Evolutionary conservation across 2,888 invertebrate genomes (phyloP).

Genomic region (Orthosia incerta): DNA sequence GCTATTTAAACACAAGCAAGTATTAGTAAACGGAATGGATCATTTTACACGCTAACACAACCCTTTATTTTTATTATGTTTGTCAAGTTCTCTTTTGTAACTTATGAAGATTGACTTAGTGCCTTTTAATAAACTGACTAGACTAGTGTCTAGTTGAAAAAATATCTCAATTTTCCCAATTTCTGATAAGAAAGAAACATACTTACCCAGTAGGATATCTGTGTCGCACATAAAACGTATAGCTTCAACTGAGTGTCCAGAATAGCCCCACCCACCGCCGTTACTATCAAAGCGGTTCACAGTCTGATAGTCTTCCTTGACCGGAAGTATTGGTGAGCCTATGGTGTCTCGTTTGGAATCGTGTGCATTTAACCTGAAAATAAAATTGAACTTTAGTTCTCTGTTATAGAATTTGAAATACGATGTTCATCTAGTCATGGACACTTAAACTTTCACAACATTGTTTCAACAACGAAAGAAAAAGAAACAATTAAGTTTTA

Average conservation of each 20-base stretch:
- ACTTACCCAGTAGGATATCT: conserved; percentile 94
- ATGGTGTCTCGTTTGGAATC: conserved; percentile 81
- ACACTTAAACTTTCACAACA: neutral
- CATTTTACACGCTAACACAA: too few species aligned
- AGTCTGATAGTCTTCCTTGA: conserved; percentile 95
- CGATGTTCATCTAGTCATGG: too few species aligned
- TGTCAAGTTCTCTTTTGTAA: too few species aligned
- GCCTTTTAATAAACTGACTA: too few species aligned
- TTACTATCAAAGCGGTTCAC: conserved; percentile 98
- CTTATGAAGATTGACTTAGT: too few species aligned
- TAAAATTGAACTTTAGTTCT: neutral
- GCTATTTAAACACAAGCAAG: too few species aligned
- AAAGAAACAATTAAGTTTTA: too few species aligned
- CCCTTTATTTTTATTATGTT: too few species aligned
- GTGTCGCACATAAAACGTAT: conserved; percentile 98
- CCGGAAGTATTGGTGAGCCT: conserved; percentile 77
- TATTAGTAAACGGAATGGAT: too few species aligned
- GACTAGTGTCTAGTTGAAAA: too few species aligned
- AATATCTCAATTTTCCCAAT: too few species aligned
- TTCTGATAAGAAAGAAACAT: too few species aligned
- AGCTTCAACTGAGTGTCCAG: conserved; percentile 98
- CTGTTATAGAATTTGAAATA: neutral
- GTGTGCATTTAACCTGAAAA: conserved; percentile 75
- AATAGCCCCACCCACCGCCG: conserved; percentile 99
- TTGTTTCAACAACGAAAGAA: neutral